Conservation (phyloP, 2,113 vertebrate genomes). For the Phrynosoma blainvillii region DNA sequence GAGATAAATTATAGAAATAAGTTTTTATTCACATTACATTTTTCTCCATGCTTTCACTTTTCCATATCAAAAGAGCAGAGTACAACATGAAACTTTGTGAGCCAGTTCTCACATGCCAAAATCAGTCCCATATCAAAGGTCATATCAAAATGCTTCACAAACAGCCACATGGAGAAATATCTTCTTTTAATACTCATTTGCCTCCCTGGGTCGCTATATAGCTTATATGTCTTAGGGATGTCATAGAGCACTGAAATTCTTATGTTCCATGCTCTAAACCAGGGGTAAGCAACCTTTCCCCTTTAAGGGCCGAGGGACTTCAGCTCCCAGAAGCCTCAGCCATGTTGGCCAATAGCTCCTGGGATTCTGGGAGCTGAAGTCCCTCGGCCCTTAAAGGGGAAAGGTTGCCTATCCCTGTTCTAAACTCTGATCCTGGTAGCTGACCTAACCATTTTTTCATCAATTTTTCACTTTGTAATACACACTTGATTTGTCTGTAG, state of each 20-base stretch:
- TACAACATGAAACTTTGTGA: too few relatives aligned
- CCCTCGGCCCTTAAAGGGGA: too few relatives aligned
- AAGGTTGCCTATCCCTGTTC: too few relatives aligned
- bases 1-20: background rate
- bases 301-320: too few relatives aligned
- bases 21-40: background rate
- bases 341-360: too few relatives aligned
- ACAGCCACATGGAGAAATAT: background rate
- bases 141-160: background rate
- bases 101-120: background rate
- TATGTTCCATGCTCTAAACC: background rate
- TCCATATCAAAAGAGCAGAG: background rate
- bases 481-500: background rate
- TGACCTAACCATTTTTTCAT: background rate
- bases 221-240: background rate
- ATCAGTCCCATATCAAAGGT: background rate
- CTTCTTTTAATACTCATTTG: background rate
- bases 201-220: background rate
- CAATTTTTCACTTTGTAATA: background rate
- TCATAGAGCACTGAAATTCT: background rate
- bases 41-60: background rate
- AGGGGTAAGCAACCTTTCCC: too few relatives aligned
- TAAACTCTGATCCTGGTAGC: background rate
- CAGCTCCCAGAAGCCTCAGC: too few relatives aligned
- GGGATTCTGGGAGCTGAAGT: too few relatives aligned